Base-by-base conservation (phyloP, 1,140 invertebrate genomes). In the Heliconius congener region DNA sequence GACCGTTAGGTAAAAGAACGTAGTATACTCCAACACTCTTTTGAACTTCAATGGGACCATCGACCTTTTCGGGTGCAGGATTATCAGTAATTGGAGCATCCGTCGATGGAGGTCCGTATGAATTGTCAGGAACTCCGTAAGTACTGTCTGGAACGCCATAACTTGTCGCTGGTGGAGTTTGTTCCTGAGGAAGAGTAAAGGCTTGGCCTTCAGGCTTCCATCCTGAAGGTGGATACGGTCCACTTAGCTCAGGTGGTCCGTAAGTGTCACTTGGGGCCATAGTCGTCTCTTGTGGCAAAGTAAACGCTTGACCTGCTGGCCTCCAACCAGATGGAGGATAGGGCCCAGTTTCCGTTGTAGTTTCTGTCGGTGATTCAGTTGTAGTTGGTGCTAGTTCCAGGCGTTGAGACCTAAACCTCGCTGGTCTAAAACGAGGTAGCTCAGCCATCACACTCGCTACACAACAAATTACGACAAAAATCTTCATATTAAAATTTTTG, bases 291-390 rank as follows among this genome's bases (percentile, higher is more conserved):
- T 81, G 84, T 79, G 88, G 86, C 11, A 95, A 79, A 3, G 89
- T 90, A 81, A 95, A 93, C 0, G 91, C 88, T 79, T 90, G 84
- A 8, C 91, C 91, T 1, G 88, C 78, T 13, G 94, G 94, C 52
- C 89, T 92, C 93, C 93, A 95, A n/a, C 94, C 94, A 3, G 93
- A 94, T 4, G 89, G 81, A 0, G 90, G 87, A 57, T 94, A 94
- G 18, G 82, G 82, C 9, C 83, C 84, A 3, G 80, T 72, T 19
- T 89, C 85, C 8, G 90, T 87, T 8, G 91, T 90, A 1, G 90
- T 37, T 75, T 88, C 86, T 1, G 84, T 85, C 6, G 89, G 82
- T 73, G 86, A 79, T 16, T 93, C 91, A 8, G 92, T 91, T 3
- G 91, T 92, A 0, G 89, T 88, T 42, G 92, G 91, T 19, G 88